Evolutionary conservation across 2,797 vertebrate genomes (phyloP), one percentile per base, ranked within the genome.

Genomic region (Sebastes kiyomatsui): DNA sequence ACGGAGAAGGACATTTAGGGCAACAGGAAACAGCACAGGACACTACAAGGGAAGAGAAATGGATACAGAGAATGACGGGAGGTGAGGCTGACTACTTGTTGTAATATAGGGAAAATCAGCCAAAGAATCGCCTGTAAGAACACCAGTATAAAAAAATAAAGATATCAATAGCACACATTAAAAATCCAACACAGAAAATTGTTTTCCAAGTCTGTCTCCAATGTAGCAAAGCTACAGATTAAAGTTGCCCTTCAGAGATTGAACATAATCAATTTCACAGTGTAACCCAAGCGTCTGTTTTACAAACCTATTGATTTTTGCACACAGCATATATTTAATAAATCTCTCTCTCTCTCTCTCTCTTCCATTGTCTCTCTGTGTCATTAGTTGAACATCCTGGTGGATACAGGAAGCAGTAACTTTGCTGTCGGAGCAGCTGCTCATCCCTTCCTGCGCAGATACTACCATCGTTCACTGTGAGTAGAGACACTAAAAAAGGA

Each of bases 331-430:
- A 6, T 46, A 35, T 68, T 76, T 32, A 82, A 67, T 77, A 32
- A 68, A 58, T 16, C 8, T 83, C 25, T 71, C 49, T 62, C 32
- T 27, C 25, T 27, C 25, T 27, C 23, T 42, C 38, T 42, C 38
- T 42, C 3, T 66, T 18, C 49, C 30, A 22, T 67, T 71, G 28
- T 75, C 35, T 67, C 23, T 35, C 33, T 6, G 0, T 60, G 20
- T 74, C 61, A 54, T 83, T 25, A 92, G 98, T 90, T 99, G 91
- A 99, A 99, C 71, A 99, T 99, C 92, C 95, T 99, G 90, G 98
- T 99, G 95, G 99, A 99, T 84, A 99, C 99, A 0, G 99, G 99
- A 70, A 99, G 99, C 96, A 99, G 99, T 87, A 99, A 99, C 91
- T 99, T 99, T 12, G 99, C 99, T 0, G 98, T 99, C 14, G 98